A percentile compares a stretch with the other conserved stretches of the same genome.
These are phyloP conservation scores for Eclectus roratus DNA, from an alignment of 2,113 vertebrate species.

Conservation along the genomic window DNA sequence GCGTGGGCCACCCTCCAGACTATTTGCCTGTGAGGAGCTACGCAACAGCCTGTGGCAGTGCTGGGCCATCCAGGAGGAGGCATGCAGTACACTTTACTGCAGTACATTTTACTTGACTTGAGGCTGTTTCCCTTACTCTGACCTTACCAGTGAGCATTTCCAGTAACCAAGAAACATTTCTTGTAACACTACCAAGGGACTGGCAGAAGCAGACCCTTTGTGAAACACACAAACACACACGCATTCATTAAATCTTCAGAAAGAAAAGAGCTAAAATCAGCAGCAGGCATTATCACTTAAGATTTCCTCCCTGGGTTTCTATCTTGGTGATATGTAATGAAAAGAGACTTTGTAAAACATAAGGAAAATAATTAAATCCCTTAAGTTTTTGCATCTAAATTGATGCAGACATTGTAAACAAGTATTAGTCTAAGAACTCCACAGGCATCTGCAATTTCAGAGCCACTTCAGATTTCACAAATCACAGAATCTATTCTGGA, in stretches of 20 bases:
- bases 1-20: background rate
- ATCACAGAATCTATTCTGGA: background rate
- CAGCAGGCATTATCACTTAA: background rate
- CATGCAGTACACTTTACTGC: background rate
- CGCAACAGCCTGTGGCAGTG: background rate
- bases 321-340: background rate
- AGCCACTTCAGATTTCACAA: background rate
- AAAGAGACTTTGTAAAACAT: constrained; percentile 2
- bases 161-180: background rate
- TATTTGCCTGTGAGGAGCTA: background rate
- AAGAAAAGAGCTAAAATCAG: background rate
- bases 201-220: background rate
- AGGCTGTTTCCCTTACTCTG: background rate
- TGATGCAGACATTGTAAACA: background rate
- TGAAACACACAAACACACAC: background rate
- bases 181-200: background rate
- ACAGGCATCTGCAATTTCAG: constrained; percentile 5
- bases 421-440: background rate
- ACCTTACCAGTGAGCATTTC: background rate
- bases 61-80: background rate
- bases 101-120: background rate
- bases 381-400: constrained; percentile 12
- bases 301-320: background rate
- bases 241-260: background rate
- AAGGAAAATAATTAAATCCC: constrained; percentile 6